A percentile compares a stretch with the other conserved stretches of the same genome.
phyloP scores from a whole-genome alignment of 2,888 invertebrate species.

The Dorcus hopei region DNA sequence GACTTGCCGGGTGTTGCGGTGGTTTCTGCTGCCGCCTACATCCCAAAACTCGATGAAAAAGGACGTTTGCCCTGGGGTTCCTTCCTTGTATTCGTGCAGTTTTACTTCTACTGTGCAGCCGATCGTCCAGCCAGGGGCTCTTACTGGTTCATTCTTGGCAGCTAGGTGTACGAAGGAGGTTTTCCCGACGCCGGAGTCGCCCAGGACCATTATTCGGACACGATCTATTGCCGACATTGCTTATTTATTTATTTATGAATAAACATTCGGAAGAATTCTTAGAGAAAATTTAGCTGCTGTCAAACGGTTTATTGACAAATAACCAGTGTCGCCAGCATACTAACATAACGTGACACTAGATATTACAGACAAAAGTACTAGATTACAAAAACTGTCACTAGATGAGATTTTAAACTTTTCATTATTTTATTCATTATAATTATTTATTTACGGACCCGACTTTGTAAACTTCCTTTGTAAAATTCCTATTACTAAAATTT shows the following conservation, averaged over 20 bases:
- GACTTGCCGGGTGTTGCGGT: slow-evolving; percentile 87
- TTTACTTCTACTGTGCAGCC: slow-evolving; percentile 96
- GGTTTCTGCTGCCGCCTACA: slow-evolving; percentile 91
- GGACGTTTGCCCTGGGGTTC: slow-evolving; percentile 84
- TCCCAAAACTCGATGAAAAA: slow-evolving; percentile 97
- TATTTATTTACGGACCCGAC: too few species aligned
- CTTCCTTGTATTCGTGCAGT: slow-evolving; percentile 91
- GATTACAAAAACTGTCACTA: too few species aligned
- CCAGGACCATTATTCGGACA: slow-evolving; percentile 87
- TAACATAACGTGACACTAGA: too few species aligned
- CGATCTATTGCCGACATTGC: slow-evolving; percentile 81
- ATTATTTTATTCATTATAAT: too few species aligned
- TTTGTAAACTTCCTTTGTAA: too few species aligned
- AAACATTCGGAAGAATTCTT: neutral
- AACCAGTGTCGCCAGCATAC: too few species aligned
- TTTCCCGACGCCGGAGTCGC: slow-evolving; percentile 95
- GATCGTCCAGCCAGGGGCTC: slow-evolving; percentile 91
- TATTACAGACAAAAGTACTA: too few species aligned
- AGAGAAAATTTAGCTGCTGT: too few species aligned
- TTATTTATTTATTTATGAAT: slow-evolving; percentile 3
- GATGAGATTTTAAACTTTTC: too few species aligned
- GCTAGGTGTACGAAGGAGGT: slow-evolving; percentile 90
- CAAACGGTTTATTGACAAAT: too few species aligned
- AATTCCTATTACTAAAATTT: too few species aligned
- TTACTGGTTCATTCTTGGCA: slow-evolving; percentile 80